Base-by-base conservation (phyloP, 2,113 vertebrate species). In the Sialia sialis region DNA sequence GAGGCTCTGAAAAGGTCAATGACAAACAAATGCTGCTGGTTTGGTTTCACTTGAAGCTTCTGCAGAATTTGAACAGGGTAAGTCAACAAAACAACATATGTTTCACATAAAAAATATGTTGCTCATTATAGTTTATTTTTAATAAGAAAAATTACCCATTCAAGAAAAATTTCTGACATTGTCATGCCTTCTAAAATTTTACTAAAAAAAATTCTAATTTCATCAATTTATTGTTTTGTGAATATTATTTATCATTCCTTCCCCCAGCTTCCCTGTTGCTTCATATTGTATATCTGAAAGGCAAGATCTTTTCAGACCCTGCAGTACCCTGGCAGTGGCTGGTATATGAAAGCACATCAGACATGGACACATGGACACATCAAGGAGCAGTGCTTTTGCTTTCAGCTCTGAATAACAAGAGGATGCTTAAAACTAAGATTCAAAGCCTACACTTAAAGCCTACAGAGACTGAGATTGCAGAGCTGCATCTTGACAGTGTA, bases 261-360 rank as follows among this genome's bases (percentile, higher is more conserved):
- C 13, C 43, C 56, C 13, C 27, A 46, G 1, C 14, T 81, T 82
- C 38, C 25, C 16, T 79, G 64, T 75, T 19, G 18, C 29, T 27
- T 72, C 18, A 44, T 44, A 39, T 44, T 82, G 12, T 52, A 34
- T 27, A 41, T 59, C 23, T 59, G 29, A 59, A 49, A 23, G 49
- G 23, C 30, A 69, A 18, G 23, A 26, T 4, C 10, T 82, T 75
- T 72, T 64, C n/a, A 73, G 54, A 10, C 6, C 3, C 13, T 92
- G 25, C 25, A 80, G 27, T 38, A 48, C 1, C 6, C 20, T 0
- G 0, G 7, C 16, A 76, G 18, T 20, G 26, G 16, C 13, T 2
- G 5, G 2, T 62, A 10, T 62, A 10, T 49, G 30, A 56, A 54
- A 79, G 9, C 14, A 39, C 39, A 39, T 6, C 13, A 14, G 13